Conservation (phyloP, 2,113 vertebrate genomes). For the Oncorhynchus keta region DNA sequence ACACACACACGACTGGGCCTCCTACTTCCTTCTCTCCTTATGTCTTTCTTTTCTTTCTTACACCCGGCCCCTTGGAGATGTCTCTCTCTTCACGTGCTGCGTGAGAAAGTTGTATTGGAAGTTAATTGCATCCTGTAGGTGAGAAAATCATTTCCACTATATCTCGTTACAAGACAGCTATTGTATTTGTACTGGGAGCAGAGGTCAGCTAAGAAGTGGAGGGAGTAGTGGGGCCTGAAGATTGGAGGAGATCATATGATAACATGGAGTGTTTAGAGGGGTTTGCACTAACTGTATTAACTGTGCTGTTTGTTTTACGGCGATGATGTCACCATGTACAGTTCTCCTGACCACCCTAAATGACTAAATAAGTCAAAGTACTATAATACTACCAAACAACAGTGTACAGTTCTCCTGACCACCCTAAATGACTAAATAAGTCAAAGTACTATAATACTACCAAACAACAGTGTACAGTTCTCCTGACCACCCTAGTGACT, state of each 20-base stretch:
- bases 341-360: too few relatives aligned
- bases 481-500: too few relatives aligned
- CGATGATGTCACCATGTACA: too few relatives aligned
- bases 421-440: too few relatives aligned
- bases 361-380: too few relatives aligned
- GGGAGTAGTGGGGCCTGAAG: slow-evolving; percentile 36
- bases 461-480: too few relatives aligned
- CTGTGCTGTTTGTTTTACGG: too few relatives aligned
- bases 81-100: slow-evolving; percentile 10
- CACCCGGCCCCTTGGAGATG: not conserved
- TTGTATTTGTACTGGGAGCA: slow-evolving; percentile 45
- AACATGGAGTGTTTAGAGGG: not conserved
- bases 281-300: not conserved
- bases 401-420: too few relatives aligned
- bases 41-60: not conserved
- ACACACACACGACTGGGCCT: too few relatives aligned
- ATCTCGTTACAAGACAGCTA: slow-evolving; percentile 56
- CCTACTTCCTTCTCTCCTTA: not conserved
- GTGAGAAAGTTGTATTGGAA: slow-evolving; percentile 51
- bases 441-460: too few relatives aligned
- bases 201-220: slow-evolving; percentile 42
- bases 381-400: too few relatives aligned
- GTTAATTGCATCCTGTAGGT: slow-evolving; percentile 69
- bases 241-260: not conserved
- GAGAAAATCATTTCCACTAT: slow-evolving; percentile 64